Conservation (phyloP, 1,140 invertebrate species). For the Aporrectodea caliginosa region DNA sequence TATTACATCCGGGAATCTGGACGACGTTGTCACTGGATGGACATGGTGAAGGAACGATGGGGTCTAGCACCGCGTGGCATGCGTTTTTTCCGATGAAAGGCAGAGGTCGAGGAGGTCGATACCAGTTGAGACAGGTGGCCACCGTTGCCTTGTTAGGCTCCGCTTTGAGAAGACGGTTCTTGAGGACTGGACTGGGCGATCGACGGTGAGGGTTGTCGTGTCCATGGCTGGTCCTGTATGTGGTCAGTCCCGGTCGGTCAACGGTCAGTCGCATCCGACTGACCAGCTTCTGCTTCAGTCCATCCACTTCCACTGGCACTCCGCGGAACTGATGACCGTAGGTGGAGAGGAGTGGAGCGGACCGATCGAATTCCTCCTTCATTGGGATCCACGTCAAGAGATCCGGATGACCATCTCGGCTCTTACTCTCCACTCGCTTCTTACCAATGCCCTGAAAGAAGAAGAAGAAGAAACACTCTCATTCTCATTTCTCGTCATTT, state of each 20-base stretch:
- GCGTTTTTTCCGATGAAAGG: too few species aligned
- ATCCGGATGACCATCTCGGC: background rate
- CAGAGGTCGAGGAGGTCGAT: background rate
- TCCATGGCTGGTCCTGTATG: background rate
- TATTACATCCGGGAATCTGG: too few species aligned
- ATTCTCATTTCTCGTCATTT: too few species aligned
- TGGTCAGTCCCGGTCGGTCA: background rate
- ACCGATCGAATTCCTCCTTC: background rate
- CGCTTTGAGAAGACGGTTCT: background rate
- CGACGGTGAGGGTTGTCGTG: background rate
- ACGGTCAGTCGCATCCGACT: background rate
- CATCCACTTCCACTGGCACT: background rate
- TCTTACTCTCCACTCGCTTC: background rate
- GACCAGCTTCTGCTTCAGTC: background rate
- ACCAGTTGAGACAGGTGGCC: background rate
- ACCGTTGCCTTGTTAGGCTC: background rate
- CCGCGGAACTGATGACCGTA: background rate
- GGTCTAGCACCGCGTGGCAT: too few species aligned
- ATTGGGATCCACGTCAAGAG: background rate
- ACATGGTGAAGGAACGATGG: too few species aligned
- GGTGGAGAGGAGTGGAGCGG: background rate
- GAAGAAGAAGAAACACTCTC: background rate
- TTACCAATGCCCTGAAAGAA: background rate
- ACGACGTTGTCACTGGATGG: too few species aligned
- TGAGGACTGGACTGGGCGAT: background rate